Evolutionary conservation across 37 sponge, comb jelly and placozoan genomes (phyloP).

Genomic region (Lycopodina hypogea): DNA sequence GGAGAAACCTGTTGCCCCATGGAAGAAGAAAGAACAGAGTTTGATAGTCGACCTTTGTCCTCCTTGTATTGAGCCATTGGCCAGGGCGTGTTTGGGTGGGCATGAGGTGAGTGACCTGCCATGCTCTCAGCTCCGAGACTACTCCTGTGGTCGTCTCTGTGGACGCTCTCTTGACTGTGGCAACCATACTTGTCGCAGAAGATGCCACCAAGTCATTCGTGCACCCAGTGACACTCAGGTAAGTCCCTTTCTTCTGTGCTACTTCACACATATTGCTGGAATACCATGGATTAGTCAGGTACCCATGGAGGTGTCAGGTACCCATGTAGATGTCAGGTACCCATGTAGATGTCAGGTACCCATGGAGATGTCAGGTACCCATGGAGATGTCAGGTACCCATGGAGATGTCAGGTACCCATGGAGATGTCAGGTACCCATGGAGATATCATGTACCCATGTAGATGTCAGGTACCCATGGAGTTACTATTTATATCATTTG

Average conservation of each 20-base stretch:
- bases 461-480: no score
- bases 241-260: background rate
- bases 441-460: no score
- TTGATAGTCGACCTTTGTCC: conserved; percentile 58
- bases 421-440: no score
- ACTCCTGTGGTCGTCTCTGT: conserved; percentile 71
- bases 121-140: conserved; percentile 37
- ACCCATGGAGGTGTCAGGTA: background rate
- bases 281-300: background rate
- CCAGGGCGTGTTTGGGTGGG: conserved; percentile 47
- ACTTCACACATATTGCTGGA: no score
- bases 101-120: conserved; percentile 41
- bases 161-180: conserved; percentile 73
- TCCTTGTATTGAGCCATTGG: conserved; percentile 50
- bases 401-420: no score
- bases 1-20: conserved; percentile 46
- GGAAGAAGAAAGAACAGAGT: conserved; percentile 42
- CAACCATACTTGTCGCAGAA: conserved; percentile 67
- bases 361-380: no score
- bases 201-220: conserved; percentile 66
- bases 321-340: no score
- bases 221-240: conserved; percentile 11
- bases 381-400: no score
- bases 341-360: no score
- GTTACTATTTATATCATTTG: no score